These are phyloP conservation scores for Gymnothorax reevesii DNA, from an alignment of 2,797 vertebrate genomes.

Conservation along the genomic window DNA sequence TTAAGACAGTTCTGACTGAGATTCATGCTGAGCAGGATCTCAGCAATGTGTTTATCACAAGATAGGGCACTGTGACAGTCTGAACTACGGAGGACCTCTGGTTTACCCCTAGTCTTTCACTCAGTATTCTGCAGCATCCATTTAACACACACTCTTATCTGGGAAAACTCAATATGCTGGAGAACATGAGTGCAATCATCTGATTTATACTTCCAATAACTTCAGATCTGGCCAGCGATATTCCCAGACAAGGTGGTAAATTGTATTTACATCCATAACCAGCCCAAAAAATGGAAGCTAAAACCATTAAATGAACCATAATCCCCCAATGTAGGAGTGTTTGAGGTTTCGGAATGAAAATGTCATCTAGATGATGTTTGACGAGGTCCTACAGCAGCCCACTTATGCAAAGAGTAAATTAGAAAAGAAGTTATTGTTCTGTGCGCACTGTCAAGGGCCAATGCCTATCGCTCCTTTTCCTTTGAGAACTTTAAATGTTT, in stretches of 20 bases:
- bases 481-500: not conserved
- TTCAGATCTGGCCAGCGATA: not conserved
- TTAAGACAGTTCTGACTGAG: conserved; percentile 5
- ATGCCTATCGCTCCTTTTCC: not conserved
- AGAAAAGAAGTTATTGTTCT: not conserved
- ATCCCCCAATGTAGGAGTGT: not conserved
- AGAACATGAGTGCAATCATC: not conserved
- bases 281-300: not conserved
- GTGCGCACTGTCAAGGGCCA: not conserved
- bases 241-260: not conserved
- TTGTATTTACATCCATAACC: not conserved
- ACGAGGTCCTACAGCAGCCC: not conserved
- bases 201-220: not conserved
- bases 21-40: not conserved
- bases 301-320: not conserved
- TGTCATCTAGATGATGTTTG: not conserved
- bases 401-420: not conserved
- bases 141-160: not conserved
- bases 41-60: not conserved
- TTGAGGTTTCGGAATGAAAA: not conserved
- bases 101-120: not conserved
- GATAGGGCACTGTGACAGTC: not conserved
- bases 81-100: not conserved
- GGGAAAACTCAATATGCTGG: not conserved
- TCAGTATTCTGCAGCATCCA: not conserved